phyloP scores from a whole-genome alignment of 2,113 vertebrate species.

The Toxotes chatareus region DNA sequence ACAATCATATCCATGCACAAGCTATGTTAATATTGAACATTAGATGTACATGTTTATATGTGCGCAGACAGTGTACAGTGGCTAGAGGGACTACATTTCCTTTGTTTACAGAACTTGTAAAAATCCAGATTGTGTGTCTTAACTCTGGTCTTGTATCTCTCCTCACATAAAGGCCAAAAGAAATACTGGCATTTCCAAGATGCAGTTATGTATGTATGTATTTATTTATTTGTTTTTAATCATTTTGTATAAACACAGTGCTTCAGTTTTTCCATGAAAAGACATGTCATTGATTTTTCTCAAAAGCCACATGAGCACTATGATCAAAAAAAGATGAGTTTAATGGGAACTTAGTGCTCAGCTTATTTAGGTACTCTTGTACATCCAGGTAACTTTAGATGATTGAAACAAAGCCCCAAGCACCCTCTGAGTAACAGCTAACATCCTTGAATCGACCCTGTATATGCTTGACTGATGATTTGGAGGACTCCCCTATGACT shows the following conservation, averaged over 20 bases:
- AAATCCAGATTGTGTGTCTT: neutral
- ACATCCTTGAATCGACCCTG: conserved; percentile 40
- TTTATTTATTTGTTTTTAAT: neutral
- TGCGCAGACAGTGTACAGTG: neutral
- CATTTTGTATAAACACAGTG: conserved; percentile 2
- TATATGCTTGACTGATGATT: conserved; percentile 64
- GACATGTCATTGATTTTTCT: neutral
- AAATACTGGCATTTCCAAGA: neutral
- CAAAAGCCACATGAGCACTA: neutral
- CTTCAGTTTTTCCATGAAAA: neutral
- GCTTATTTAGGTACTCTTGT: conserved; percentile 12
- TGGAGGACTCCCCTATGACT: conserved; percentile 72
- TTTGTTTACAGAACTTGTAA: neutral
- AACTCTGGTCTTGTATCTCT: neutral
- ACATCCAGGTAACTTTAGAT: conserved; percentile 40
- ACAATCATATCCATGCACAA: neutral
- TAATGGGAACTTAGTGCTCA: neutral
- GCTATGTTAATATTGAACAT: neutral
- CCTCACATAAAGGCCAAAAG: neutral
- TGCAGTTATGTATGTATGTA: neutral
- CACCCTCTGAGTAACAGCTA: conserved; percentile 24
- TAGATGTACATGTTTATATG: neutral
- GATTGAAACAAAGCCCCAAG: conserved; percentile 33
- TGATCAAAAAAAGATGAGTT: neutral
- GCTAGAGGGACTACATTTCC: neutral